Percentiles rank a stretch among this genome's conserved stretches.
Conservation (phyloP, 2,888 invertebrate genomes). For the Baronia brevicornis region DNA sequence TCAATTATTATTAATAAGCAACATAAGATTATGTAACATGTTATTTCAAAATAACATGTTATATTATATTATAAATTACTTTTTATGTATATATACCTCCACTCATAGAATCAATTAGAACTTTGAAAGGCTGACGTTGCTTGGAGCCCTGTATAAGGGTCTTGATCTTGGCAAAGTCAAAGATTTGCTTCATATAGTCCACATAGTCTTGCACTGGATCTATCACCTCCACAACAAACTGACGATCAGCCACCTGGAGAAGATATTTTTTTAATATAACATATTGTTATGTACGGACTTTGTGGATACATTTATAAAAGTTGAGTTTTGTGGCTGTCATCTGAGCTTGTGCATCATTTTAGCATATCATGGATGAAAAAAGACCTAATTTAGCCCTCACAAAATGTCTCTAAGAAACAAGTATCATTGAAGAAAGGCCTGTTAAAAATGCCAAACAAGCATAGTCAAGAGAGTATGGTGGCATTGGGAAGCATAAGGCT, state of each 20-base stretch:
- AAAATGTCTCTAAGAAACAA: no score
- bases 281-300: constrained; percentile 4
- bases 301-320: no score
- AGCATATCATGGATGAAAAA: no score
- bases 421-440: no score
- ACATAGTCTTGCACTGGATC: constrained; percentile 94
- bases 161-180: constrained; percentile 91
- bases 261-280: constrained; percentile 4
- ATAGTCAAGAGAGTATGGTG: no score
- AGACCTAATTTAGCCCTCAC: no score
- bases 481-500: no score
- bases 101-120: constrained; percentile 95
- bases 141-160: constrained; percentile 81
- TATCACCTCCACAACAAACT: constrained; percentile 90
- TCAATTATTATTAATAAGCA: background rate
- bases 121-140: constrained; percentile 82
- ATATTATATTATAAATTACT: background rate
- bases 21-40: no score
- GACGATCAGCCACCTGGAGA: constrained; percentile 79
- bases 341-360: no score
- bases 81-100: constrained; percentile 83
- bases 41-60: background rate
- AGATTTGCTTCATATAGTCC: constrained; percentile 94
- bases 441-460: no score
- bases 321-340: no score